Conservation (phyloP, 1,140 invertebrate species). For the Drosophila nasuta region DNA sequence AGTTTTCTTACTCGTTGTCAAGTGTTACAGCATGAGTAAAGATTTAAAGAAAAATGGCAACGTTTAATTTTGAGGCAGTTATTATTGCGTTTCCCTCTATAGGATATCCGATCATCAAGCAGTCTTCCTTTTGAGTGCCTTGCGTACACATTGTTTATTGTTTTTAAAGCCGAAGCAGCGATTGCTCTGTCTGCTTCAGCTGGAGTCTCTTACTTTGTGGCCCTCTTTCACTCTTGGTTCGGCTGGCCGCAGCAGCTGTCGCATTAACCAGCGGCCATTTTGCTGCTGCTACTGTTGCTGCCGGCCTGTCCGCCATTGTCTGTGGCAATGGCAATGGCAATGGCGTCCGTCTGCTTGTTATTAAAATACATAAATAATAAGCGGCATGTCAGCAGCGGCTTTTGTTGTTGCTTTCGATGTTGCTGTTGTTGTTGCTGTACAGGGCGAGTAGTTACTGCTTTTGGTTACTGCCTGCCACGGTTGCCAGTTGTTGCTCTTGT, state of each 20-base stretch:
- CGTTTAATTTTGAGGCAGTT: not conserved
- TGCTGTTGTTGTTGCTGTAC: slow-evolving; percentile 62
- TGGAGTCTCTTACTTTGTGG: slow-evolving; percentile 44
- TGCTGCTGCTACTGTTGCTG: slow-evolving; percentile 35
- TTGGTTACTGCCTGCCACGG: slow-evolving; percentile 11
- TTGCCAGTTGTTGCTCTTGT: slow-evolving; percentile 13
- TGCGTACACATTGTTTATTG: slow-evolving; percentile 37
- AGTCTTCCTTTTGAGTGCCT: not conserved
- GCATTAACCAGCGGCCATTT: slow-evolving; percentile 81
- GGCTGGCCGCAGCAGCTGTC: slow-evolving; percentile 69
- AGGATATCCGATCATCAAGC: slow-evolving; percentile 3
- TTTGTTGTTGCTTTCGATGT: slow-evolving; percentile 39
- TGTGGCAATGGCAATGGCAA: slow-evolving; percentile 41
- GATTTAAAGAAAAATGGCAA: no score
- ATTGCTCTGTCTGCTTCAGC: slow-evolving; percentile 37
- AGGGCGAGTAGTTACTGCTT: slow-evolving; percentile 22
- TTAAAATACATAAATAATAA: slow-evolving; percentile 84
- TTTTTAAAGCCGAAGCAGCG: slow-evolving; percentile 43
- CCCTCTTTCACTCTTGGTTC: slow-evolving; percentile 14
- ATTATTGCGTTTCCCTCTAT: not conserved
- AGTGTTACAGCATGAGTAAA: no score
- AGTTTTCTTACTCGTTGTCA: no score
- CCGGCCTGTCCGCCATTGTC: slow-evolving; percentile 66
- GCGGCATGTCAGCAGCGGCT: slow-evolving; percentile 81
- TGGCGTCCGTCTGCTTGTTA: slow-evolving; percentile 69